Base-by-base conservation (phyloP, 2,113 vertebrate species). In the Agapornis roseicollis region DNA sequence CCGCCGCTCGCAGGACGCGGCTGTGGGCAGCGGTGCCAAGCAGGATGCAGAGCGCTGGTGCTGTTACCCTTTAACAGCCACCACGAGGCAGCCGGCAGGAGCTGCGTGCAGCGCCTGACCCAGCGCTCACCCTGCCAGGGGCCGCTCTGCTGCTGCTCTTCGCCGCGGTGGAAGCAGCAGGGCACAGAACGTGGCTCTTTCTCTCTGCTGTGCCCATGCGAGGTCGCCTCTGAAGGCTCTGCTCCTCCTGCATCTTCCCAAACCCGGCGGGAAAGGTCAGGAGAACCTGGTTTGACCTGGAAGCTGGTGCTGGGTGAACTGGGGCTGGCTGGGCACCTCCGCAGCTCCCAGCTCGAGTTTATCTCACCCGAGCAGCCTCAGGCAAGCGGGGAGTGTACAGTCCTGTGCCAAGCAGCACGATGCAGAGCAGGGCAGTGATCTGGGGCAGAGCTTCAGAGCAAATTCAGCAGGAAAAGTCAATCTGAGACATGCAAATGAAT, bases 371-470 rank as follows among this genome's bases (percentile, higher is more conserved):
- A 6, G 10, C 18, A 15, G 60, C 9, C 68, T 27, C 37, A 15
- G 8, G 50, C 0, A 2, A 50, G 73, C 1, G 0, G 44, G 35
- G 31, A 33, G 33, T 0, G 4, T 1, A 1, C 52, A 41, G 39
- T 39, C n/a, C 89, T 23, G 60, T 8, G 33, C 39, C 4, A 1
- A 35, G 44, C n/a, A 28, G 65, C 27, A 17, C 1, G 2, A 37
- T 23, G 31, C 17, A 2, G 65, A 25, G 55, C 0, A 2, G 50
- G 49, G 12, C 0, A 1, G 41, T 25, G 49, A 42, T 18, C 63
- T 29, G 55, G 37, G 53, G 33, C 56, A 63, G 64, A 50, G 68
- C 61, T 46, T 47, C n/a, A 11, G 53, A 23, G 46, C 0, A 4
- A 35, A 13, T 68, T 61, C 6, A 31, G 41, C 27, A 22, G 41